Conservation (phyloP, 53 echinoderm and acorn worm genomes). For the Holothuria scabra region DNA sequence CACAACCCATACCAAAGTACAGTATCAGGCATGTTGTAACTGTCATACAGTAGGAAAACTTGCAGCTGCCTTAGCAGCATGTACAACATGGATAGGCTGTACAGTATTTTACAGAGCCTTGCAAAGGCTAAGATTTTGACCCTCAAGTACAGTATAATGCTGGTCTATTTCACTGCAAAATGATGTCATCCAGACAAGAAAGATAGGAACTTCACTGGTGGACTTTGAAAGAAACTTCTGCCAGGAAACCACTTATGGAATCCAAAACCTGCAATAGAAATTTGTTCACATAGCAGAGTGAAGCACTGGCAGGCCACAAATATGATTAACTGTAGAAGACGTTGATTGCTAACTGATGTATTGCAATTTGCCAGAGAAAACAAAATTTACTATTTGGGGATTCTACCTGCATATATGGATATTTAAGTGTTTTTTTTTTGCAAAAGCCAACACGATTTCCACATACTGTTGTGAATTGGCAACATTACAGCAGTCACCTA, state of each 20-base stretch:
- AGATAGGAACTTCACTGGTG: too few species aligned
- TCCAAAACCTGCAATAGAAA: too few species aligned
- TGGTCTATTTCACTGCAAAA: slow-evolving; percentile 56
- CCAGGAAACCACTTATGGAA: too few species aligned
- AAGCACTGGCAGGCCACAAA: too few species aligned
- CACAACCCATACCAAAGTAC: slow-evolving; percentile 14
- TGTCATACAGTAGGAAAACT: slow-evolving; percentile 60
- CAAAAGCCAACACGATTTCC: slow-evolving; percentile 3
- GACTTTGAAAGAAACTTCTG: too few species aligned
- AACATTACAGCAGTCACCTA: slow-evolving; percentile 39
- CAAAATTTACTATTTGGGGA: slow-evolving; percentile 65
- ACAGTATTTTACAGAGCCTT: slow-evolving; percentile 52
- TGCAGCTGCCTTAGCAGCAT: slow-evolving; percentile 53
- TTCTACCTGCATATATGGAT: slow-evolving; percentile 58
- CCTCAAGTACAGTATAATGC: not conserved
- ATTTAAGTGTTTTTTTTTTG: slow-evolving; percentile 62
- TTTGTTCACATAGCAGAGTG: too few species aligned
- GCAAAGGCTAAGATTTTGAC: slow-evolving; percentile 48
- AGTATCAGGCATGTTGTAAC: slow-evolving; percentile 49
- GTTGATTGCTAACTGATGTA: not conserved
- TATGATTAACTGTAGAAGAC: not conserved
- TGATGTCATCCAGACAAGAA: too few species aligned
- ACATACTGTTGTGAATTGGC: not conserved
- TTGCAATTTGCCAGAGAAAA: not conserved
- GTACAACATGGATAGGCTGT: slow-evolving; percentile 62